Base-by-base conservation (phyloP, 2,888 invertebrate genomes). In the Melanostoma scalare region DNA sequence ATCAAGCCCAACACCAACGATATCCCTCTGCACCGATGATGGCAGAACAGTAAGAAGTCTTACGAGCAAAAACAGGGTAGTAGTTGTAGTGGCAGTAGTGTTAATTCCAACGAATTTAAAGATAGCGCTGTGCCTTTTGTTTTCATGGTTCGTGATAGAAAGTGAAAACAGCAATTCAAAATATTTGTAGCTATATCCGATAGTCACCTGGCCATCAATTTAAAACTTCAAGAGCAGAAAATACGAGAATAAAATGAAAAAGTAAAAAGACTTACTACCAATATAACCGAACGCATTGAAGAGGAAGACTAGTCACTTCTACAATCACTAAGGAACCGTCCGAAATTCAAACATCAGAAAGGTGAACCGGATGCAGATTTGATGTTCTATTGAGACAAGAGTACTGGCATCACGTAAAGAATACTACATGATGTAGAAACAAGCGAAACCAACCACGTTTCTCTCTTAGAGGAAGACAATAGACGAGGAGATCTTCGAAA, bases 281-380 rank as follows among this genome's bases (percentile, higher is more conserved):
- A n/a, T n/a, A n/a, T n/a, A n/a, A n/a, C n/a, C n/a, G 97, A 98
- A 90, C 93, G 98, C 63, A 96, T 98, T 91, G 98, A 98, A 90
- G 98, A 98, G 89, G 98, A 99, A 90, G 98, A 98, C 89, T 97
- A 95, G 89, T 92, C 94, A 55, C 91, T 94, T 56, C 92, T 93
- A 86, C 94, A 94, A 87, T 93, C 94, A 65, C 93, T 93, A 85
- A 92, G 88, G 31, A 92, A 92, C 71, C 89, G 89, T 82, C 94
- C 94, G 82, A 96, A 97, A 89, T 98, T 97, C 90, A 97, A 97
- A 89, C 98, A 98, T 91, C 98, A 97, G 0, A 98, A 97, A 90
- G 97, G 98, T 30, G 98, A 97, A 0, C 98, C 98, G 0, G 98
- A 98, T 92, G 98, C 97, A 0, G 98, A 98, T 92, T 93, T 97